phyloP scores from a whole-genome alignment of 1,140 invertebrate genomes.

The Leptopilina boulardi region DNA sequence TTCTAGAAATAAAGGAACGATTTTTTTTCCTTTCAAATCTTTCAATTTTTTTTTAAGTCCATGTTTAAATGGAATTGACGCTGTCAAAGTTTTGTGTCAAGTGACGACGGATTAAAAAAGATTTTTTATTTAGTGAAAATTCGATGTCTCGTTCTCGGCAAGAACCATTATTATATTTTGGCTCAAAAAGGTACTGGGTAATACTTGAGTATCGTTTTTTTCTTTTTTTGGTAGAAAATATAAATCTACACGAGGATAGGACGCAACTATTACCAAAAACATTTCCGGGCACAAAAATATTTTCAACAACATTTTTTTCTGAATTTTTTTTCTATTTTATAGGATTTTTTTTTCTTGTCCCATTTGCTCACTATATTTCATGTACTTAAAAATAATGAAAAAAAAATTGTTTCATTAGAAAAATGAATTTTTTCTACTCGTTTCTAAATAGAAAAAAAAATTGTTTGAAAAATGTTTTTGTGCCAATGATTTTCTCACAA shows the following conservation, averaged over 20 bases:
- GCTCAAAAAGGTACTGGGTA: conserved; percentile 25
- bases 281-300: background rate
- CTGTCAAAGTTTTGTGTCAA: conserved; percentile 24
- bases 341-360: background rate
- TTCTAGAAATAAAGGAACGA: conserved; percentile 4
- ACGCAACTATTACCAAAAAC: conserved; percentile 13
- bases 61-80: conserved; percentile 19
- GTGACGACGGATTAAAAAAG: conserved; percentile 23
- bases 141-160: conserved; percentile 32
- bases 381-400: too few species aligned
- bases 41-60: background rate
- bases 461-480: background rate
- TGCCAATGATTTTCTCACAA: background rate
- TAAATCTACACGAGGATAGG: conserved; percentile 23
- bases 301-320: background rate
- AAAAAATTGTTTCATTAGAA: too few species aligned
- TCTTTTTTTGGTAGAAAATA: conserved; percentile 15
- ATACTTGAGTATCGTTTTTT: conserved; percentile 1
- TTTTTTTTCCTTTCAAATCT: background rate
- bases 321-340: background rate
- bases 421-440: too few species aligned
- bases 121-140: conserved; percentile 23
- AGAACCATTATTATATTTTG: conserved; percentile 22
- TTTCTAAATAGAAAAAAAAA: background rate
- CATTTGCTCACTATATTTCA: too few species aligned